Evolutionary conservation across 2,888 invertebrate species (phyloP).

Genomic region (Ariolimax columbianus): DNA sequence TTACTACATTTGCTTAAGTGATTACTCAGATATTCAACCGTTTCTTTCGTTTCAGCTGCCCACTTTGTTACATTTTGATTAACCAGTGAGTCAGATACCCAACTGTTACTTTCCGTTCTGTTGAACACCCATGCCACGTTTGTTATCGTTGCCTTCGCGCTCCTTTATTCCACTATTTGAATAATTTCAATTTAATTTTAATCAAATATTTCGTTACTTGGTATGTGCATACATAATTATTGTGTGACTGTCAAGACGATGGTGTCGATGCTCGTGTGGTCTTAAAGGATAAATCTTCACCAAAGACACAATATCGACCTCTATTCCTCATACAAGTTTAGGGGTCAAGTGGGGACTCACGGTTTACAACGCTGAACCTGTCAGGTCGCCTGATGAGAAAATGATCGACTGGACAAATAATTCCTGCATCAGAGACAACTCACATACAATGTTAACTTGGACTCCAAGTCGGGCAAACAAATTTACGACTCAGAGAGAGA

Average conservation of each 20-base stretch:
- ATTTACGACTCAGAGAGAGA: conserved; percentile 4
- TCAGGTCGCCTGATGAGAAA: conserved; percentile 38
- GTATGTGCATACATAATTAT: neutral
- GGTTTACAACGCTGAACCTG: conserved; percentile 32
- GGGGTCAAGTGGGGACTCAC: conserved; percentile 13
- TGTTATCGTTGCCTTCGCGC: no score
- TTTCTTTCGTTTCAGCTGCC: no score
- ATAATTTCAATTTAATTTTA: neutral
- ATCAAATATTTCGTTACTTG: neutral
- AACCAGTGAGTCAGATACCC: no score
- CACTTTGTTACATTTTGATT: no score
- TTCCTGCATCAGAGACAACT: conserved; percentile 35
- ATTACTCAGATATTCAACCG: no score
- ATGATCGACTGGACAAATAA: conserved; percentile 46
- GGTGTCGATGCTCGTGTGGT: neutral
- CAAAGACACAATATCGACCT: conserved; percentile 11
- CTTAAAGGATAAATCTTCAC: neutral
- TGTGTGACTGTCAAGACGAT: neutral
- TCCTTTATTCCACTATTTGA: no score
- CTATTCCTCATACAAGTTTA: neutral
- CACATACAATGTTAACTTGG: conserved; percentile 6
- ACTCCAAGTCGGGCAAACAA: conserved; percentile 12
- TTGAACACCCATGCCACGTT: no score
- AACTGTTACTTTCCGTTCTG: no score
- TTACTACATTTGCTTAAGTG: no score